phyloP scores from a whole-genome alignment of 2,797 vertebrate species.

The Oreochromis mossambicus region DNA sequence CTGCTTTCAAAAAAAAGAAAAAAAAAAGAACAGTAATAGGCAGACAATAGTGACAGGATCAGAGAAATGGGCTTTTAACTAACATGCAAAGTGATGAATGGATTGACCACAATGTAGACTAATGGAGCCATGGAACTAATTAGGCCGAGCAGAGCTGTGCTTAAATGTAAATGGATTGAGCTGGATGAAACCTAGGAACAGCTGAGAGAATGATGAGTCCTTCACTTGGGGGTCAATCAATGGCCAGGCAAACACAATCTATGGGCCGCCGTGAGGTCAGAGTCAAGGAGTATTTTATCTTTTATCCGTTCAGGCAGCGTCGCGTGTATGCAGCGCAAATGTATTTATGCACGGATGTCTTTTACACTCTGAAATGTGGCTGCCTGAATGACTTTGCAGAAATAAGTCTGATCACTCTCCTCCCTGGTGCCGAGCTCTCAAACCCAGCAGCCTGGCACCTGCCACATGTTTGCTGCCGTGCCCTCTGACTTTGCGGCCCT shows the following conservation, averaged over 20 bases:
- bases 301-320: background rate
- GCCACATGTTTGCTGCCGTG: constrained; percentile 61
- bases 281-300: constrained; percentile 13
- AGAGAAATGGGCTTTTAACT: constrained; percentile 74
- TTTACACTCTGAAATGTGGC: background rate
- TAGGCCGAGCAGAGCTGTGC: constrained; percentile 76
- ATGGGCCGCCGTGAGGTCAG: constrained; percentile 4
- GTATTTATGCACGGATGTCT: background rate
- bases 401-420: constrained; percentile 54
- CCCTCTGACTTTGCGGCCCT: constrained; percentile 60
- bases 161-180: constrained; percentile 82
- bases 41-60: constrained; percentile 59
- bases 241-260: constrained; percentile 62
- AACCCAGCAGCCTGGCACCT: constrained; percentile 55
- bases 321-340: background rate
- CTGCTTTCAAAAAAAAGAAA: background rate
- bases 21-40: constrained; percentile 51
- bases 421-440: constrained; percentile 34
- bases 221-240: constrained; percentile 71
- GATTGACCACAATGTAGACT: constrained; percentile 74
- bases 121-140: constrained; percentile 82
- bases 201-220: constrained; percentile 76
- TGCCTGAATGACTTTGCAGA: constrained; percentile 61
- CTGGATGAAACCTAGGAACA: constrained; percentile 60
- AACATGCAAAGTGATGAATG: constrained; percentile 77